Evolutionary conservation across 2,888 invertebrate species (phyloP).

Genomic region (Archaeoteleia sp.): DNA sequence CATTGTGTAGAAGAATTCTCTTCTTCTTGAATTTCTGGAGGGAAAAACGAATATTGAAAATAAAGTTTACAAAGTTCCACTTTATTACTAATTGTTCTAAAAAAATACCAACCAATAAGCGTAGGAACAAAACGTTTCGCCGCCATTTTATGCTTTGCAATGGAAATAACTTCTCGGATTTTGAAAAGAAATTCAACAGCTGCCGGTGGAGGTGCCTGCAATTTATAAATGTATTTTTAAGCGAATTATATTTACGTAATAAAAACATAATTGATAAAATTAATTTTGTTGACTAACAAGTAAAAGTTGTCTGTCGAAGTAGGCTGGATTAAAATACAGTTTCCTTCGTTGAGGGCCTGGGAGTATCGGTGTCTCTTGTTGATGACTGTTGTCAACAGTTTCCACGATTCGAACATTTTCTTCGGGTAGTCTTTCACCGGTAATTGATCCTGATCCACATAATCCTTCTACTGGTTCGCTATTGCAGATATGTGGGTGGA

Average conservation of each 20-base stretch:
- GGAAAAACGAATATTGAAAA: too few species aligned
- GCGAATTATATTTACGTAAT: background rate
- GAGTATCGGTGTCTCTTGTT: conserved; percentile 68
- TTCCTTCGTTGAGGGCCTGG: conserved; percentile 84
- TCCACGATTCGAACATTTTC: conserved; percentile 91
- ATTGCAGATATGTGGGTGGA: conserved; percentile 79
- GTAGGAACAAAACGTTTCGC: conserved; percentile 87
- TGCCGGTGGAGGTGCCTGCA: conserved; percentile 92
- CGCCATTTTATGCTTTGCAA: conserved; percentile 92
- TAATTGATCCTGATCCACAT: conserved; percentile 64
- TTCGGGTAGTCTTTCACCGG: conserved; percentile 83
- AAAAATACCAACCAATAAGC: conserved; percentile 76
- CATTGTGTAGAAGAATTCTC: too few species aligned
- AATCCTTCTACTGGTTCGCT: conserved; percentile 72
- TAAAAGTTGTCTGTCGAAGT: conserved; percentile 90
- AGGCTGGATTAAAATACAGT: conserved; percentile 92
- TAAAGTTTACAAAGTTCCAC: too few species aligned
- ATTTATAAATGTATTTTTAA: conserved; percentile 53
- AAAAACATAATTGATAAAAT: conserved; percentile 1
- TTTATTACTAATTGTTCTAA: background rate
- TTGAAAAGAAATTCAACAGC: conserved; percentile 92
- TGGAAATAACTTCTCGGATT: conserved; percentile 92
- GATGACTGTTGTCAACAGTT: conserved; percentile 79
- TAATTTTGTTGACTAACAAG: conserved; percentile 78
- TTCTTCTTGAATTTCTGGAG: too few species aligned